Evolutionary conservation across 2,888 invertebrate genomes (phyloP), one percentile per base, ranked within the genome.

Genomic region (Microplitis manilae): DNA sequence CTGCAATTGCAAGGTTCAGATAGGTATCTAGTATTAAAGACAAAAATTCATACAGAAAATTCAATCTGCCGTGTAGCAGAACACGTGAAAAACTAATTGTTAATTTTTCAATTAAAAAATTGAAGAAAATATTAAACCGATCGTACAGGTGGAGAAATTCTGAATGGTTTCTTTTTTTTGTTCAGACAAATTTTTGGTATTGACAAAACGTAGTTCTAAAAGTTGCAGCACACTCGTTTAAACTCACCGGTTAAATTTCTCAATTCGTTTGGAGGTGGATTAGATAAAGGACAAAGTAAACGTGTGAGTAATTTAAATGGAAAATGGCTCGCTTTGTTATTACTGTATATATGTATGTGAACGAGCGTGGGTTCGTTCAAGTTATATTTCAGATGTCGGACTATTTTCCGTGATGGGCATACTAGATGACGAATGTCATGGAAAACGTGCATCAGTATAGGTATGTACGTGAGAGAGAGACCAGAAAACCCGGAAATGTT

Each of bases 331-430:
- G 50, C 9, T 67, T 67, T 20, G 50, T 50, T 50, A 50, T 50
- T 50, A 50, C 50, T 8, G 50, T 50, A 9, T 50, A 50, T 50
- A 50, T 50, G 5, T 50, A 50, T 50, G 62, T 39, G 50, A 50
- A 13, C 13, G 8, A 50, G 20, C 62, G 13, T 6, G 62, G 39
- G 60, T 62, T 72, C 39, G 39, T 15, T n/a, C n/a, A n/a, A 15
- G 50, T 30, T 60, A 38, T 70, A 60, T 38, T 15, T 40, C 71
- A 71, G 71, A 71, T 77, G 74, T 77, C 67, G 68, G 71, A 74
- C 73, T 75, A 69, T 70, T 67, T 77, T 70, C 60, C 80, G 79
- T 80, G 79, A 81, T 76, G 71, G 79, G 77, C 75, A 79, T 81
- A 72, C 77, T 60, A 62, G 20, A 81, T 80, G 81, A 80, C 77